Percentiles rank a stretch among this genome's conserved stretches.
Conservation (phyloP, 1,140 invertebrate species). For the Scaptomyza pallida region DNA sequence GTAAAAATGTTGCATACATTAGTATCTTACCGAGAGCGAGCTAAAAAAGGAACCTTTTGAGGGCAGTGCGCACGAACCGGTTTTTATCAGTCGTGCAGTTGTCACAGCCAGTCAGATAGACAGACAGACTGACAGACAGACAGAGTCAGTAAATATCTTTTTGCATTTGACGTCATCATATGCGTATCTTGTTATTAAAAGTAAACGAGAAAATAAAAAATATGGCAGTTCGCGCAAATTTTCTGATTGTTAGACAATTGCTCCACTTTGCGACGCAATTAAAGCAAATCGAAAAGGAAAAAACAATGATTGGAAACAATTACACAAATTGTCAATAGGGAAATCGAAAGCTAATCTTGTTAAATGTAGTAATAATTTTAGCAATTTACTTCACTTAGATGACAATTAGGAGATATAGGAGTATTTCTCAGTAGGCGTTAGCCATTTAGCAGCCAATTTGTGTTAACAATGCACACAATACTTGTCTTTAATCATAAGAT, state of each 20-base stretch:
- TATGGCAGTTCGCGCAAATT: slow-evolving; percentile 26
- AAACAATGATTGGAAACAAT: slow-evolving; percentile 50
- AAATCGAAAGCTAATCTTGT: slow-evolving; percentile 41
- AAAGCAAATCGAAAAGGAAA: slow-evolving; percentile 11
- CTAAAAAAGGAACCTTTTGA: slow-evolving; percentile 44
- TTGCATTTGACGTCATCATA: slow-evolving; percentile 52
- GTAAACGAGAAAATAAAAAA: slow-evolving; percentile 1
- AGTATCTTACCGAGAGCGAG: slow-evolving; percentile 10
- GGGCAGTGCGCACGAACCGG: slow-evolving; percentile 58
- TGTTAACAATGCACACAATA: slow-evolving; percentile 41
- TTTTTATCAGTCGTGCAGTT: slow-evolving; percentile 43
- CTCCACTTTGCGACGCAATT: slow-evolving; percentile 56
- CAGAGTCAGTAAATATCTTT: slow-evolving; percentile 32
- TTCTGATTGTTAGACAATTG: slow-evolving; percentile 35
- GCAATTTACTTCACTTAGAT: slow-evolving; percentile 61
- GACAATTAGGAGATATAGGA: slow-evolving; percentile 57
- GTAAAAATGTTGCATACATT: slow-evolving; percentile 13
- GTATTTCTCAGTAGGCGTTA: slow-evolving; percentile 42
- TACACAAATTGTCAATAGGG: slow-evolving; percentile 64
- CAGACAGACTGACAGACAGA: too few relatives aligned
- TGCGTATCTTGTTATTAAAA: slow-evolving; percentile 40
- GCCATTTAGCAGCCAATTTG: slow-evolving; percentile 60
- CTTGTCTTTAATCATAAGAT: slow-evolving; percentile 4
- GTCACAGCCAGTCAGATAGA: slow-evolving; percentile 6
- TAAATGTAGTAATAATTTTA: slow-evolving; percentile 15